A percentile compares a stretch with the other conserved stretches of the same genome.
These are phyloP conservation scores for Armadillidium nasatum DNA, from an alignment of 1,140 invertebrate species.

Conservation along the genomic window DNA sequence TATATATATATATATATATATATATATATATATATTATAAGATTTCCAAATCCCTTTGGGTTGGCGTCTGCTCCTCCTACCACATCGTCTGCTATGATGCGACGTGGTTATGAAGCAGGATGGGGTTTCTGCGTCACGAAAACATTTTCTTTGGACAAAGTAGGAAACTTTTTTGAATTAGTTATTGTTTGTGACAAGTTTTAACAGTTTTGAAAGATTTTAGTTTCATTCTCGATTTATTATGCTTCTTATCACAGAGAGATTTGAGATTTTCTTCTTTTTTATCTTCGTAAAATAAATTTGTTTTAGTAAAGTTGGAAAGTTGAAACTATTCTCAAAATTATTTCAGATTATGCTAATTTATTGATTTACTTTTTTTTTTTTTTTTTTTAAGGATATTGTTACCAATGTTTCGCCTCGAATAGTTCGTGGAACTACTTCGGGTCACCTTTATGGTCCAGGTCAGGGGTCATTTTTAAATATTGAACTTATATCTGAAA, in stretches of 20 bases:
- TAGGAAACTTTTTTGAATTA: conserved; percentile 46
- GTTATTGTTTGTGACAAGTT: conserved; percentile 12
- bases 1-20: conserved; percentile 16
- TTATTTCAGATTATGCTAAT: not conserved
- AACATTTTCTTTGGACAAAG: conserved; percentile 91
- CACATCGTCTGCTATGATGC: conserved; percentile 90
- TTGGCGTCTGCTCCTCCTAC: conserved; percentile 94
- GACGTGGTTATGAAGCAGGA: conserved; percentile 87
- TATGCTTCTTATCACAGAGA: no score
- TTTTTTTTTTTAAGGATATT: conserved; percentile 61
- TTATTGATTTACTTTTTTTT: conserved; percentile 16
- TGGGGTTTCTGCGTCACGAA: conserved; percentile 97
- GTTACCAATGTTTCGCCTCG: conserved; percentile 96
- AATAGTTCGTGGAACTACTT: conserved; percentile 88
- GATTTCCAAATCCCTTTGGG: conserved; percentile 95
- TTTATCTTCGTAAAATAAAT: no score
- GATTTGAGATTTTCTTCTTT: no score
- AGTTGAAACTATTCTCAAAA: no score
- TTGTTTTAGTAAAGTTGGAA: no score
- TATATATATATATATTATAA: conserved; percentile 46
- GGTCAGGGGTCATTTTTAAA: conserved; percentile 93
- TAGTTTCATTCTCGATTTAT: no score
- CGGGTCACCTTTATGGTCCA: conserved; percentile 85
- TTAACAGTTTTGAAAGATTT: no score
- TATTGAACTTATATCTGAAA: conserved; percentile 97